These are phyloP conservation scores for Xestia xanthographa DNA, from an alignment of 2,888 invertebrate species.

Conservation along the genomic window DNA sequence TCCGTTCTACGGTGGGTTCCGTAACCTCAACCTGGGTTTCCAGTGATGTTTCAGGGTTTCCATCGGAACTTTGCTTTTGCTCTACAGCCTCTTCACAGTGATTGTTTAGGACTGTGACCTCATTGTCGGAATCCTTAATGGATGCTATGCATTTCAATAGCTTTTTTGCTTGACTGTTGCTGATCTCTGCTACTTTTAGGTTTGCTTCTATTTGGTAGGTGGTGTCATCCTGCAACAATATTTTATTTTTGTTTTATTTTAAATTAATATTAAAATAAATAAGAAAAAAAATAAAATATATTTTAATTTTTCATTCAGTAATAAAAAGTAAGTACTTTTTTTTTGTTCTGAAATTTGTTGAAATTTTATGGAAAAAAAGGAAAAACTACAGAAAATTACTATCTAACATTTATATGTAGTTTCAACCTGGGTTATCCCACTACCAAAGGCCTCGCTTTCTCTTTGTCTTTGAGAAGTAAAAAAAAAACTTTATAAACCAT, in stretches of 20 bases:
- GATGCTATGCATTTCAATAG: slow-evolving; percentile 79
- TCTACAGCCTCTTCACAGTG: slow-evolving; percentile 73
- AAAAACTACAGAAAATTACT: background rate
- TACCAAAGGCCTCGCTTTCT: background rate
- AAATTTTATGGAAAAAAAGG: background rate
- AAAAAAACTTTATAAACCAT: background rate
- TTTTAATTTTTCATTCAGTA: too few species aligned
- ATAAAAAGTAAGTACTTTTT: background rate
- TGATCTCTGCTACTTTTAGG: slow-evolving; percentile 75
- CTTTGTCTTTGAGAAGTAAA: too few species aligned
- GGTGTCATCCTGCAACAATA: slow-evolving; percentile 74
- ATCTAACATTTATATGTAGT: background rate
- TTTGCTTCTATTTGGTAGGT: slow-evolving; percentile 76
- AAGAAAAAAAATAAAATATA: too few species aligned
- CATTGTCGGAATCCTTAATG: slow-evolving; percentile 73
- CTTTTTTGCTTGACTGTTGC: slow-evolving; percentile 72
- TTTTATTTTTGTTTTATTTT: too few species aligned
- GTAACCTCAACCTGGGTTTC: slow-evolving; percentile 46
- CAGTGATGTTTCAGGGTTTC: slow-evolving; percentile 2
- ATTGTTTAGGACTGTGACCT: slow-evolving; percentile 71
- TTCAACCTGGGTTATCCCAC: background rate
- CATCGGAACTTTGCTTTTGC: slow-evolving; percentile 26
- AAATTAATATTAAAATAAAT: too few species aligned
- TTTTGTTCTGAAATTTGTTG: background rate
- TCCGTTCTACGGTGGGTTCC: slow-evolving; percentile 66